phyloP scores from a whole-genome alignment of 2,113 vertebrate species.

The Myocastor coypus region DNA sequence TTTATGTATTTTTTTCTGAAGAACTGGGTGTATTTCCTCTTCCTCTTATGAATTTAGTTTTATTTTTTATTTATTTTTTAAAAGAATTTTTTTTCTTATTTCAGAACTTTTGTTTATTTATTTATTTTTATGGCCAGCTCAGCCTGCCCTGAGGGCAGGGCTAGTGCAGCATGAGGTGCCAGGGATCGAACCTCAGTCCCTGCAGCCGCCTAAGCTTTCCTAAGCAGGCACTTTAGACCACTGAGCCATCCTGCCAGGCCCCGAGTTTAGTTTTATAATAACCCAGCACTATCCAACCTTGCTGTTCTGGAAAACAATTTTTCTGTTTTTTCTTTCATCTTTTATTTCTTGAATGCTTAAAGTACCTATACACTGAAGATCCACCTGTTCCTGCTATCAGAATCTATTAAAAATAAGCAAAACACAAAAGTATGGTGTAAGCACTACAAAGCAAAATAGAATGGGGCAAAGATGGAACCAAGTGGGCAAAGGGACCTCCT shows the following conservation, averaged over 20 bases:
- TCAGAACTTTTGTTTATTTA: too few species aligned
- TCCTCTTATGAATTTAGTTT: background rate
- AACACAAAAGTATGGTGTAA: background rate
- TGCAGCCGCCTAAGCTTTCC: too few species aligned
- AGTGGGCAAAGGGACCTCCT: background rate
- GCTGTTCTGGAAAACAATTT: background rate
- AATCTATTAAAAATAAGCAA: background rate
- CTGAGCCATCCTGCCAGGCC: too few species aligned
- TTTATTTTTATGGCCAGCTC: too few species aligned
- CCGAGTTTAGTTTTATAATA: constrained; percentile 24
- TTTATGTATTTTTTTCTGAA: background rate
- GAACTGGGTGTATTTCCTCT: background rate
- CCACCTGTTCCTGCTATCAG: background rate
- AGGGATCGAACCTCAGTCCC: too few species aligned
- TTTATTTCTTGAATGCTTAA: background rate
- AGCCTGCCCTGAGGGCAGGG: too few species aligned
- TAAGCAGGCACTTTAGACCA: too few species aligned
- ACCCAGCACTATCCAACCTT: background rate
- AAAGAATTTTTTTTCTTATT: too few species aligned
- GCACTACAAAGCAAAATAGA: background rate
- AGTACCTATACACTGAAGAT: background rate
- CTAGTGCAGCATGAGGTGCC: too few species aligned
- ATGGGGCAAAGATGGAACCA: background rate
- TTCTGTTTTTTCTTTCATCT: background rate
- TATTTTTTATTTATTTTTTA: too few species aligned